phyloP scores from a whole-genome alignment of 2,797 vertebrate genomes.

The Okamejei kenojei region DNA sequence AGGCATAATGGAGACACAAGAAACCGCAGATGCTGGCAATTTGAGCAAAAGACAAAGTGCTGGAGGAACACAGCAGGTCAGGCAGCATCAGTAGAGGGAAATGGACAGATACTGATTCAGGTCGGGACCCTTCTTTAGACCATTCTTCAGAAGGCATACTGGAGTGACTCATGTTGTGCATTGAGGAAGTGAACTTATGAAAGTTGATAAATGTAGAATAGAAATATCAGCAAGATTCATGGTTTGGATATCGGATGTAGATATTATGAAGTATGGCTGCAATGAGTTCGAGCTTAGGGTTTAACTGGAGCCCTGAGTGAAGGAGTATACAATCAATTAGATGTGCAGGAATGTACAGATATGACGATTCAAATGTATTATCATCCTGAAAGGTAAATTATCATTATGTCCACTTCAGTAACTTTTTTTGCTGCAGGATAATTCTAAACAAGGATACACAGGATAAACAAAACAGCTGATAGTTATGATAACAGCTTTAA shows the following conservation, averaged over 20 bases:
- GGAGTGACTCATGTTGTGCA: background rate
- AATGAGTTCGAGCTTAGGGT: background rate
- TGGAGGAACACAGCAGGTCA: no score
- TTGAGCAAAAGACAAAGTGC: no score
- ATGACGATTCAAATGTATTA: slow-evolving; percentile 1
- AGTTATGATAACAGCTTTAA: background rate
- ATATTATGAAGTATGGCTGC: background rate
- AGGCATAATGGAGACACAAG: background rate
- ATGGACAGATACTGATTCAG: no score
- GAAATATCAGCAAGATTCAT: background rate
- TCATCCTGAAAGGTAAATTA: background rate
- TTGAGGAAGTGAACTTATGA: background rate
- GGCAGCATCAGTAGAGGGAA: no score
- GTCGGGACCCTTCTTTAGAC: no score
- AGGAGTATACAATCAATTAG: background rate
- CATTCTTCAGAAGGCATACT: no score
- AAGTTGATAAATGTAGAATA: background rate
- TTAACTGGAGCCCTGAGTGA: background rate
- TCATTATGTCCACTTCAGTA: background rate
- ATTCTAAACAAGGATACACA: no score
- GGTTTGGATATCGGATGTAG: background rate
- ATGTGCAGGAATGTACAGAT: background rate
- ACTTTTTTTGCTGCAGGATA: no score
- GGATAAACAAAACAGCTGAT: background rate
- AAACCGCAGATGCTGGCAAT: no score